Evolutionary conservation across 2,113 vertebrate species (phyloP).

Genomic region (Thunnus maccoyii): DNA sequence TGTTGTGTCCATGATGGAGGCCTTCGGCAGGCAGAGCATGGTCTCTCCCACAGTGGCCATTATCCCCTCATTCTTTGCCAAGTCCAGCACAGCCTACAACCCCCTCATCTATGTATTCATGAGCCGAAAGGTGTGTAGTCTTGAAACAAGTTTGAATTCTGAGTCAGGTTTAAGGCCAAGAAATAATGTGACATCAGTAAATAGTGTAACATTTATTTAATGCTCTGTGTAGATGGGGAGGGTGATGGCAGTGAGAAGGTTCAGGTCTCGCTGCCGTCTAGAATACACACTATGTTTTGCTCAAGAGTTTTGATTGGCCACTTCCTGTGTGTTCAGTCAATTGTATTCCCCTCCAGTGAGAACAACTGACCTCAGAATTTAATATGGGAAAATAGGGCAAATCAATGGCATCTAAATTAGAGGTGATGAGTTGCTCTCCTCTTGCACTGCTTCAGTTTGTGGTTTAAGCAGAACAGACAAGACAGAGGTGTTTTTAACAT

Average conservation of each 20-base stretch:
- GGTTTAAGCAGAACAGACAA: not conserved
- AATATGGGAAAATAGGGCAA: conserved; percentile 13
- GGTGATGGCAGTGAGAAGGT: not conserved
- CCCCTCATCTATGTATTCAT: conserved; percentile 93
- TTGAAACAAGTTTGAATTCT: not conserved
- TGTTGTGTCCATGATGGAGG: conserved; percentile 89
- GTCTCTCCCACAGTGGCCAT: conserved; percentile 90
- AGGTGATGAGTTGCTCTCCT: not conserved
- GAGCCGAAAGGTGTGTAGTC: conserved; percentile 90
- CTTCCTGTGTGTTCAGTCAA: not conserved
- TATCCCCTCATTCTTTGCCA: conserved; percentile 92
- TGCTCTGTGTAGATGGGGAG: not conserved
- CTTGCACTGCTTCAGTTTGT: not conserved
- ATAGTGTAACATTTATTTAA: not conserved
- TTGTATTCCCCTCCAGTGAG: conserved; percentile 11
- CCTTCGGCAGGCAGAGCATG: conserved; percentile 87
- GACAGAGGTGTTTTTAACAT: no score
- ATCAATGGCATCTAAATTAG: conserved; percentile 31
- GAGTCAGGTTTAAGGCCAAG: not conserved
- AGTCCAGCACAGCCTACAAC: conserved; percentile 93
- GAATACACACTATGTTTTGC: not conserved
- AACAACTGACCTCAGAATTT: conserved; percentile 7
- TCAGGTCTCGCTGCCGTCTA: not conserved
- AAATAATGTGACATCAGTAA: not conserved
- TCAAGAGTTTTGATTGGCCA: not conserved